Evolutionary conservation across 2,888 invertebrate species (phyloP).

Genomic region (Lagria hirta): DNA sequence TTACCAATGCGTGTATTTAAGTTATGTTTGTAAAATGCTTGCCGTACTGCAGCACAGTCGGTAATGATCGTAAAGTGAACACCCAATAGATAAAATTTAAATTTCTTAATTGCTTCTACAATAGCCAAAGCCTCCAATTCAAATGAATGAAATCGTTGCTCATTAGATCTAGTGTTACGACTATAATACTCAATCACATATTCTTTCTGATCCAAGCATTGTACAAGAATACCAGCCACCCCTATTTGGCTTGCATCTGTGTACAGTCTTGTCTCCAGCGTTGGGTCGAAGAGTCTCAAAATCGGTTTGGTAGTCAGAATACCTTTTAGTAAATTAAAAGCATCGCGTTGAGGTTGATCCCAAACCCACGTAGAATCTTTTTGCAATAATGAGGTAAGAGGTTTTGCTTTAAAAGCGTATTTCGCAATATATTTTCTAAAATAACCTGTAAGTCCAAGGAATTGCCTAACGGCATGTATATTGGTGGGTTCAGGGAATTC

Average conservation of each 20-base stretch:
- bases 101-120: too few species aligned
- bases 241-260: slow-evolving; percentile 29
- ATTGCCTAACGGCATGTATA: slow-evolving; percentile 1
- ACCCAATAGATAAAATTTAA: too few species aligned
- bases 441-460: slow-evolving; percentile 8
- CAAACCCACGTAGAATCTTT: too few species aligned
- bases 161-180: slow-evolving; percentile 12
- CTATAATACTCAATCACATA: slow-evolving; percentile 21
- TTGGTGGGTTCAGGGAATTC: slow-evolving; percentile 14
- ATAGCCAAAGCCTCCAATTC: too few species aligned
- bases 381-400: not conserved
- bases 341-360: too few species aligned
- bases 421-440: slow-evolving; percentile 6
- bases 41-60: slow-evolving; percentile 30
- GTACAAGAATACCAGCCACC: slow-evolving; percentile 23
- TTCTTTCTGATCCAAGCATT: slow-evolving; percentile 17
- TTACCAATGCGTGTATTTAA: slow-evolving; percentile 22
- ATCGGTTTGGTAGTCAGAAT: slow-evolving; percentile 15
- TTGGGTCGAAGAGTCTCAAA: slow-evolving; percentile 24
- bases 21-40: slow-evolving; percentile 21
- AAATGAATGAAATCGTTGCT: slow-evolving; percentile 29
- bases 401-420: slow-evolving; percentile 2
- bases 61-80: too few species aligned
- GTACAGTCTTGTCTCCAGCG: slow-evolving; percentile 17
- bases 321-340: slow-evolving; percentile 1